Evolutionary conservation across 2,888 invertebrate genomes (phyloP).

Genomic region (Apantesis nais): DNA sequence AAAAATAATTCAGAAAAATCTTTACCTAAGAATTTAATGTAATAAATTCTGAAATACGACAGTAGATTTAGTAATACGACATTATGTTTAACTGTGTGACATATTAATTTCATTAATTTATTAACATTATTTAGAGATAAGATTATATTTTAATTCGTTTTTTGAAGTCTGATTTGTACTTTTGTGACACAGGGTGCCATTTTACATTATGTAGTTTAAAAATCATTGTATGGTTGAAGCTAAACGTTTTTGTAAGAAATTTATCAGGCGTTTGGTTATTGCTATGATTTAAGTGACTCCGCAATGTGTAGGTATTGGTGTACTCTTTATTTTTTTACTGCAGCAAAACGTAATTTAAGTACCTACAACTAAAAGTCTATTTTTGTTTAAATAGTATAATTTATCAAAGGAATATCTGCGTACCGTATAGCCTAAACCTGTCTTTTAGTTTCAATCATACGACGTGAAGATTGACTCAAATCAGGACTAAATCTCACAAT

Average conservation of each 20-base stretch:
- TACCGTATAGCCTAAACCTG: not conserved
- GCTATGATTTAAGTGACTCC: not conserved
- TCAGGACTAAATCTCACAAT: conserved; percentile 42
- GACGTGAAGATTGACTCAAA: conserved; percentile 30
- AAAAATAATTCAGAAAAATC: conserved; percentile 4
- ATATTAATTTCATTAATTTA: conserved; percentile 58
- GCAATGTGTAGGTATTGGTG: not conserved
- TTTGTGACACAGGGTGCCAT: conserved; percentile 74
- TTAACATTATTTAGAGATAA: conserved; percentile 53
- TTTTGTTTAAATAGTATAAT: no score
- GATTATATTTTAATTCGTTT: conserved; percentile 42
- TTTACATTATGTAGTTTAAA: conserved; percentile 28
- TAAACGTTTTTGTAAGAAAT: not conserved
- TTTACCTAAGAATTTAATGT: conserved; percentile 25
- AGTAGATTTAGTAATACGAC: conserved; percentile 35
- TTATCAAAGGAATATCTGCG: not conserved
- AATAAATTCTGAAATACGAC: conserved; percentile 25
- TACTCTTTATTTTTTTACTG: no score
- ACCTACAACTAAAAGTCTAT: no score
- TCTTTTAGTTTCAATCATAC: conserved; percentile 25
- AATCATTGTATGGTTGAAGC: conserved; percentile 32
- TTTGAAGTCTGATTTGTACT: conserved; percentile 63
- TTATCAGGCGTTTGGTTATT: not conserved
- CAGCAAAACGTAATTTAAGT: no score
- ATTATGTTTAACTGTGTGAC: conserved; percentile 33